Conservation (phyloP, 1,140 invertebrate species). For the Reticulitermes speratus region DNA sequence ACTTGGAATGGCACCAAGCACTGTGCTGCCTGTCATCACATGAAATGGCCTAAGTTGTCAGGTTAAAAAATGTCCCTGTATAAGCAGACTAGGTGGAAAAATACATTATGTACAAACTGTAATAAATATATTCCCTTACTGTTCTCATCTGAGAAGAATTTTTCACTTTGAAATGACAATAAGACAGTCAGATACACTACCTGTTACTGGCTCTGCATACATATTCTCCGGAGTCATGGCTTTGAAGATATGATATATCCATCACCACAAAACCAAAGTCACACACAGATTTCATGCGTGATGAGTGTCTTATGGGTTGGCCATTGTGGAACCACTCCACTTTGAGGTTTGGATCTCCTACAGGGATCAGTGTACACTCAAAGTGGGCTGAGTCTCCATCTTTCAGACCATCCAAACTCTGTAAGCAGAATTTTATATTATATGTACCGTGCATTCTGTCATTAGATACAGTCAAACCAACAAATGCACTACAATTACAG, state of each 20-base stretch:
- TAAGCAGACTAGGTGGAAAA: too few relatives aligned
- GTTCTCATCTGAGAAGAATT: too few relatives aligned
- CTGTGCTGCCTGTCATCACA: too few relatives aligned
- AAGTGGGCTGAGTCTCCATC: slow-evolving; percentile 92
- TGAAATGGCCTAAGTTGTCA: too few relatives aligned
- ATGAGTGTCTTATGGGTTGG: slow-evolving; percentile 80
- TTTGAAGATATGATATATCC: slow-evolving; percentile 92
- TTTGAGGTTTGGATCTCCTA: slow-evolving; percentile 90
- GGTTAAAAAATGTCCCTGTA: too few relatives aligned
- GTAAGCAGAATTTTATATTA: slow-evolving; percentile 45
- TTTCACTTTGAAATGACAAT: too few relatives aligned
- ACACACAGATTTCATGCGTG: slow-evolving; percentile 89
- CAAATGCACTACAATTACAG: too few relatives aligned
- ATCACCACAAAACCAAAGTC: slow-evolving; percentile 96
- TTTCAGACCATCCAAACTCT: slow-evolving; percentile 80
- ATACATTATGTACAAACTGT: too few relatives aligned
- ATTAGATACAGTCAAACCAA: too few relatives aligned
- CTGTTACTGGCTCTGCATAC: slow-evolving; percentile 87
- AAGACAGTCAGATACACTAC: slow-evolving; percentile 36
- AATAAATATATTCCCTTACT: too few relatives aligned
- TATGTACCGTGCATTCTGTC: too few relatives aligned
- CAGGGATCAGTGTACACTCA: slow-evolving; percentile 86
- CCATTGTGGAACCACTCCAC: slow-evolving; percentile 97
- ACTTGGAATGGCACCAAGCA: too few relatives aligned
- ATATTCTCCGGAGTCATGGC: slow-evolving; percentile 91